A percentile compares a stretch with the other conserved stretches of the same genome.
phyloP scores from a whole-genome alignment of 2,888 invertebrate species.

The Barypeithes pellucidus region DNA sequence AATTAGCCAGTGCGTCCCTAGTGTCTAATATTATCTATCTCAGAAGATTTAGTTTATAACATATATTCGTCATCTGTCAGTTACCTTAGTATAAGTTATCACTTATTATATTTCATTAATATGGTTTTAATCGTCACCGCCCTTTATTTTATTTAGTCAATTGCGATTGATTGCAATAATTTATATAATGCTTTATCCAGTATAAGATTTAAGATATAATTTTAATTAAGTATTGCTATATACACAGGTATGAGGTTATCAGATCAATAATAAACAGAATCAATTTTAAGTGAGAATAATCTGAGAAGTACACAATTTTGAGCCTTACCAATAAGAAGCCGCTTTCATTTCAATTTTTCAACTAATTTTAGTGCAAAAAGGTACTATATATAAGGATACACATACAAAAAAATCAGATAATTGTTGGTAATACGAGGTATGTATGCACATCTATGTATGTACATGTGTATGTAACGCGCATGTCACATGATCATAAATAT shows the following conservation, averaged over 20 bases:
- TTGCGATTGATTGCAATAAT: too few relatives aligned
- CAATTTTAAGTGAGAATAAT: constrained; percentile 15
- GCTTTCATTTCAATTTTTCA: constrained; percentile 32
- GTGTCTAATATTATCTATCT: too few relatives aligned
- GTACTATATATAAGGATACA: neutral
- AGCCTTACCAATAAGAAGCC: constrained; percentile 39
- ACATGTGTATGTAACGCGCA: neutral
- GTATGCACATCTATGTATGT: too few relatives aligned
- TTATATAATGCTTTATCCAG: neutral
- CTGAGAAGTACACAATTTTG: constrained; percentile 12
- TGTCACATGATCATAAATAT: too few relatives aligned
- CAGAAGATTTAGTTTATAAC: too few relatives aligned
- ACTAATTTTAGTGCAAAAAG: constrained; percentile 47
- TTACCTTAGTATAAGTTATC: too few relatives aligned
- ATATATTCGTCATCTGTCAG: too few relatives aligned
- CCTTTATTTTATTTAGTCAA: too few relatives aligned
- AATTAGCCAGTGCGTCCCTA: too few relatives aligned
- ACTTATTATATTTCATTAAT: too few relatives aligned
- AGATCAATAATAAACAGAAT: constrained; percentile 42
- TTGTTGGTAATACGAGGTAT: neutral
- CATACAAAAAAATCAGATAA: neutral
- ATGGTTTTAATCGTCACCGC: too few relatives aligned
- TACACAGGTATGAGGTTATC: constrained; percentile 9
- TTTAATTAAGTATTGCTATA: neutral
- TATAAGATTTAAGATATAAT: neutral